Evolutionary conservation across 2,113 vertebrate genomes (phyloP).

Genomic region (Megaleporinus macrocephalus): DNA sequence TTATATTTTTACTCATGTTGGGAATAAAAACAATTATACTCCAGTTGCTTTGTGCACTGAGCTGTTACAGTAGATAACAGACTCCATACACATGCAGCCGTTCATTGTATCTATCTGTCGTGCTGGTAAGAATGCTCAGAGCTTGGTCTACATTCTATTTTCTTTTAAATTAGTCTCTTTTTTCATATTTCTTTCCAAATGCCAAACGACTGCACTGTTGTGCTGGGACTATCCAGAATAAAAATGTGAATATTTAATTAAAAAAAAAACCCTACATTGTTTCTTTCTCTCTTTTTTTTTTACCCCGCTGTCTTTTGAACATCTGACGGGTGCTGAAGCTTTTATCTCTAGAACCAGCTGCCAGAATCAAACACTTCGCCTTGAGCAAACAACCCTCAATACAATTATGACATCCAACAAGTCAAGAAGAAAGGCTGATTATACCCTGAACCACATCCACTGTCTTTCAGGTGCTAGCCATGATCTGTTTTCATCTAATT

Average conservation of each 20-base stretch:
- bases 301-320: conserved; percentile 1
- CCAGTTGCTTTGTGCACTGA: too few species aligned
- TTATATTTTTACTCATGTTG: too few species aligned
- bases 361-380: conserved; percentile 11
- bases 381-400: conserved; percentile 2
- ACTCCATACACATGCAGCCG: not conserved
- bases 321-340: not conserved
- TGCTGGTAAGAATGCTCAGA: not conserved
- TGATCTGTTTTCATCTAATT: not conserved
- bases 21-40: too few species aligned
- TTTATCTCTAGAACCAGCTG: conserved; percentile 21
- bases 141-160: not conserved
- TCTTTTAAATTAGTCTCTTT: not conserved
- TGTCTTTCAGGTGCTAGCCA: not conserved
- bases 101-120: not conserved
- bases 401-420: conserved; percentile 10
- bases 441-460: not conserved
- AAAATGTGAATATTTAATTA: not conserved
- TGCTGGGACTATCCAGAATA: not conserved
- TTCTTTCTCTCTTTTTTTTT: not conserved
- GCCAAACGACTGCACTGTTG: not conserved
- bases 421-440: not conserved
- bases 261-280: not conserved
- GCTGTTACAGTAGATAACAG: not conserved
- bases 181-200: not conserved